Evolutionary conservation across 2,797 vertebrate genomes (phyloP), one percentile per base, ranked within the genome.

Genomic region (Mionectes olivaceus): DNA sequence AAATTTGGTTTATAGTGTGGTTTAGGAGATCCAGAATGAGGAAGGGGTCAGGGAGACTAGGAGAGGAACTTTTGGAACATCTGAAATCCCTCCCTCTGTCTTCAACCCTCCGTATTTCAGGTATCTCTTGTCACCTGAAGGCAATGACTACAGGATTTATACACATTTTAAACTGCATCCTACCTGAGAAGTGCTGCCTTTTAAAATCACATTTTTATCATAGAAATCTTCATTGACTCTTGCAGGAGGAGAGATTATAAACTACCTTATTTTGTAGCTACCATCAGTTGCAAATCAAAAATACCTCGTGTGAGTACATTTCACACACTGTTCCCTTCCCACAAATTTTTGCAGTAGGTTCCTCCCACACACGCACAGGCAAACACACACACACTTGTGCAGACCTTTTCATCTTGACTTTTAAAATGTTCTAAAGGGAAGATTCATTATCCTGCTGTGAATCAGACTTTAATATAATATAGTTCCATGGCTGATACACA

Each of bases 361-460:
- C 24, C 24, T 89, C 27, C 6, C 46, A 1, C 3, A 5, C 8
- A 8, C 0, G 0, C 7, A 1, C 5, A 21, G 19, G 33, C 2
- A 56, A 52, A 24, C 56, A 57, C 15, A 14, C 25, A 30, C 5
- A 35, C 3, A 4, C 8, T 67, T n/a, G 2, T 43, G 33, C 56
- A 87, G 25, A 25, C 23, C 39, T 59, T 77, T 81, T 71, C 32
- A 64, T 69, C 32, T 63, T 37, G 27, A 33, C n/a, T 67, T 64
- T 33, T 77, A 13, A 8, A 65, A n/a, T 64, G 6, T 41, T 70
- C 85, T 59, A 28, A 53, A 70, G n/a, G 30, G 19, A 63, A 87
- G 67, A 56, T 56, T 75, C 5, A 28, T 50, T 69, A 69, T 13
- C 50, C 52, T 94, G 18, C 73, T 73, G 11, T 55, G 59, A 90